These are phyloP conservation scores for Dusona sp. DNA, from an alignment of 2,888 invertebrate genomes.

Conservation along the genomic window DNA sequence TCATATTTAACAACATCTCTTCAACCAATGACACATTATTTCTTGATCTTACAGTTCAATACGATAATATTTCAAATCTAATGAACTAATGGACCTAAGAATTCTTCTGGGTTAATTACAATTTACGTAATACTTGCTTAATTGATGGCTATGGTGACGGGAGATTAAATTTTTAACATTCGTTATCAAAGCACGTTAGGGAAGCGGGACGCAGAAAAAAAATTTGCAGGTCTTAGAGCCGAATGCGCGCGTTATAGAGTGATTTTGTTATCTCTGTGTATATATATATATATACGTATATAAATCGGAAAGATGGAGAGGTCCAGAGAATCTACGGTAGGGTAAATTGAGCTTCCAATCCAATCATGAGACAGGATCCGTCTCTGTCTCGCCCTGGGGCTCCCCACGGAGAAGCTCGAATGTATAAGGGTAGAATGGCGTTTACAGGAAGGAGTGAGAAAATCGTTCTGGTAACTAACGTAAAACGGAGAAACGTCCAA, in stretches of 20 bases:
- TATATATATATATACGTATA: conserved; percentile 27
- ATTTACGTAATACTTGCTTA: conserved; percentile 4
- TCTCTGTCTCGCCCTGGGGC: conserved; percentile 72
- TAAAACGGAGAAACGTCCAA: conserved; percentile 61
- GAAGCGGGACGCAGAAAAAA: conserved; percentile 29
- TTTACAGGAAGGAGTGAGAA: conserved; percentile 64
- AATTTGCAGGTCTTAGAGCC: conserved; percentile 45
- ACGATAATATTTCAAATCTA: not conserved
- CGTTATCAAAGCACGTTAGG: conserved; percentile 43
- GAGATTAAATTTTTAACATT: conserved; percentile 36
- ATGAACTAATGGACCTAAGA: not conserved
- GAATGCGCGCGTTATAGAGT: conserved; percentile 34
- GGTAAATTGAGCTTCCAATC: conserved; percentile 84
- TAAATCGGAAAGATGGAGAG: conserved; percentile 30
- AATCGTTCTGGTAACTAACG: conserved; percentile 63
- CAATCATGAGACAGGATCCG: conserved; percentile 79
- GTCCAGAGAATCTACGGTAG: conserved; percentile 74
- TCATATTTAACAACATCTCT: not conserved
- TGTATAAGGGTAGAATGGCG: conserved; percentile 70
- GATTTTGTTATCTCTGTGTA: conserved; percentile 50
- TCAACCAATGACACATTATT: not conserved
- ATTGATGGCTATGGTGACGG: conserved; percentile 4
- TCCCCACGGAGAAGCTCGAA: conserved; percentile 66
- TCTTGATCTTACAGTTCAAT: not conserved
- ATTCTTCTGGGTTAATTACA: not conserved